Evolutionary conservation across 2,113 vertebrate species (phyloP), one percentile per base, ranked within the genome.

Genomic region (Serinus canaria): DNA sequence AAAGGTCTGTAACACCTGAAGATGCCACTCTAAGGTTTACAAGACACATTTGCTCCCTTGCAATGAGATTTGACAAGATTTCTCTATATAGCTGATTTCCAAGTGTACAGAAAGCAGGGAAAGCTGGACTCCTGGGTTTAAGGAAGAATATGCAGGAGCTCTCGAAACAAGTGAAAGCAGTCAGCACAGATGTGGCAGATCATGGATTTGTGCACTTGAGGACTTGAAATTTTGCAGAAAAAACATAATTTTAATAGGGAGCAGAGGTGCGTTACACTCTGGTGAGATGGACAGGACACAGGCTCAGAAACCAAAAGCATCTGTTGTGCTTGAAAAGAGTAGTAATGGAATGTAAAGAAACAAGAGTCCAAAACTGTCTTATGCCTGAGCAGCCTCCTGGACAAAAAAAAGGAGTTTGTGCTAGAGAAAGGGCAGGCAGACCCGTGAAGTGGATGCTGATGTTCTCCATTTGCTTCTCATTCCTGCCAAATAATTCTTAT

Each of bases 401-500:
- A 72, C 44, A 16, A 80, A 41, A n/a, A 49, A 84, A 46, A 17
- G 1, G 16, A 46, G 5, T 31, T 64, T 82, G 39, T 78, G 52
- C 35, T 28, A 52, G 33, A 78, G 67, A 85, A 70, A 77, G 35
- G n/a, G 23, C 0, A 0, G 72, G 67, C 75, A 76, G 63, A 20
- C 33, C 68, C 4, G 0, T 64, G 55, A 79, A 94, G 41, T 30
- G 25, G 66, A 72, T 47, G 59, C 53, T 83, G 49, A 64, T 76
- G 82, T 56, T 95, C 74, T 77, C 70, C n/a, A 35, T 85, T 93
- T 82, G 41, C 37, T 83, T 64, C 83, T 62, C 68, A 76, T 37
- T 30, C 75, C 47, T 92, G 85, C 79, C 90, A 93, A 85, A 81
- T 80, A 82, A 84, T 82, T 89, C 81, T 91, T 64, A 66, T 16